phyloP scores from a whole-genome alignment of 2,113 vertebrate genomes.

The Lampris incognitus region DNA sequence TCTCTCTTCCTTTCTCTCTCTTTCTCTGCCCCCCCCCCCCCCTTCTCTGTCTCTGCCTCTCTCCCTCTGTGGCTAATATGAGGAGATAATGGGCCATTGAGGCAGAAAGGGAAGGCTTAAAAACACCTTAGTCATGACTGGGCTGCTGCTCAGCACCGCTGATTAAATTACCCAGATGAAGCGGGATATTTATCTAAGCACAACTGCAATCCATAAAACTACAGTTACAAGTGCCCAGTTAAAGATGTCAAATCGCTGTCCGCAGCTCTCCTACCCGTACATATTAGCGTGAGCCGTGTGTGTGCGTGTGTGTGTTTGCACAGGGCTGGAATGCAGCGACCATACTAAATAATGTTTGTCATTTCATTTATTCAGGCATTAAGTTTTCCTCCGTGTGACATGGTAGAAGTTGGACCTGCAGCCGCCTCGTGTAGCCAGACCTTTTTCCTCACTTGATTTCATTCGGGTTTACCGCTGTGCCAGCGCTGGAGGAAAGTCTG shows the following conservation, averaged over 20 bases:
- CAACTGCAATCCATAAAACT: conserved; percentile 46
- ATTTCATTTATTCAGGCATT: conserved; percentile 4
- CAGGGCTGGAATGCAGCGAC: conserved; percentile 1
- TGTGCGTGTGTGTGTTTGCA: background rate
- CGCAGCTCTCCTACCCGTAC: conserved; percentile 6
- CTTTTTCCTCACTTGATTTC: conserved; percentile 1
- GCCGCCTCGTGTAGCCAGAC: background rate
- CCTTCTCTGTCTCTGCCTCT: background rate
- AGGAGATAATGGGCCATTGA: conserved; percentile 63
- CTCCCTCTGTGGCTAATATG: conserved; percentile 46
- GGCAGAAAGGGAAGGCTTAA: conserved; percentile 55
- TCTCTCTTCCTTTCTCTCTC: conserved; percentile 5
- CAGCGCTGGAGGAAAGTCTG: background rate
- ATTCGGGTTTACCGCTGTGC: background rate
- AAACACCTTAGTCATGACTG: conserved; percentile 64
- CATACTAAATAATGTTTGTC: conserved; percentile 11
- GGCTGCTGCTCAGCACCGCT: conserved; percentile 32
- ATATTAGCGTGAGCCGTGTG: background rate
- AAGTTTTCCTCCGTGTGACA: conserved; percentile 7
- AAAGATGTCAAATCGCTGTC: conserved; percentile 45
- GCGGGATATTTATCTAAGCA: conserved; percentile 47
- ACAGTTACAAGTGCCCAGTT: conserved; percentile 35
- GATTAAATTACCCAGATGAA: conserved; percentile 57
- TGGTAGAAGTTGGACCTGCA: background rate
- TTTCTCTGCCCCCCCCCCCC: background rate